phyloP scores from a whole-genome alignment of 2,113 vertebrate species.

The human (Homo sapiens) region DNA sequence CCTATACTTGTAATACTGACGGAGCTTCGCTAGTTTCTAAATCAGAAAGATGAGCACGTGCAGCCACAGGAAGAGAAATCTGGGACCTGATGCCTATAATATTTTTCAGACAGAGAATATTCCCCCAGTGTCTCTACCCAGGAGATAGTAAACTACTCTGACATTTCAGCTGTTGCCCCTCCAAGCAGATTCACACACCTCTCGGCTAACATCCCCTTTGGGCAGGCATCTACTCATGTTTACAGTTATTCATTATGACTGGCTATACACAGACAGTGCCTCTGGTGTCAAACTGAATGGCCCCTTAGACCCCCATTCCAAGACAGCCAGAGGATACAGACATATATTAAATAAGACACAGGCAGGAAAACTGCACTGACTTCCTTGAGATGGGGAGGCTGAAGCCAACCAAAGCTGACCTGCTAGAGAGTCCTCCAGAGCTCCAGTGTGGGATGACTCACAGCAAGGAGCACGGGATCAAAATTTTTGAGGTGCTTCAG shows the following conservation, averaged over 20 bases:
- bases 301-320: neutral
- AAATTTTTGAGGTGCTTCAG: neutral
- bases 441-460: neutral
- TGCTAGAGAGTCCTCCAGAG: neutral
- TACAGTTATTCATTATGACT: conserved; percentile 63
- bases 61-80: neutral
- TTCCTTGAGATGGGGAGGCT: conserved; percentile 16
- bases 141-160: conserved; percentile 59
- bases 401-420: neutral
- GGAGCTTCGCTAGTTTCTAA: neutral
- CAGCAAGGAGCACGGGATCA: neutral
- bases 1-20: neutral
- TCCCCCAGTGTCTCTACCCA: conserved; percentile 2
- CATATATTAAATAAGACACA: conserved; percentile 29
- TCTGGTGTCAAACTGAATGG: conserved; percentile 57
- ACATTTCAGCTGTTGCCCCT: conserved; percentile 66
- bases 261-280: conserved; percentile 41
- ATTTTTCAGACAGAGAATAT: conserved; percentile 45
- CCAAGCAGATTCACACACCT: conserved; percentile 59
- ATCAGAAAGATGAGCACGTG: neutral
- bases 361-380: neutral
- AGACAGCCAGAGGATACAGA: conserved; percentile 35
- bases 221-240: conserved; percentile 32
- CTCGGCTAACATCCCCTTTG: neutral
- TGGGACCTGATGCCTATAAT: neutral